These are phyloP conservation scores for Felis chaus DNA, from an alignment of 2,113 vertebrate genomes.

Conservation along the genomic window DNA sequence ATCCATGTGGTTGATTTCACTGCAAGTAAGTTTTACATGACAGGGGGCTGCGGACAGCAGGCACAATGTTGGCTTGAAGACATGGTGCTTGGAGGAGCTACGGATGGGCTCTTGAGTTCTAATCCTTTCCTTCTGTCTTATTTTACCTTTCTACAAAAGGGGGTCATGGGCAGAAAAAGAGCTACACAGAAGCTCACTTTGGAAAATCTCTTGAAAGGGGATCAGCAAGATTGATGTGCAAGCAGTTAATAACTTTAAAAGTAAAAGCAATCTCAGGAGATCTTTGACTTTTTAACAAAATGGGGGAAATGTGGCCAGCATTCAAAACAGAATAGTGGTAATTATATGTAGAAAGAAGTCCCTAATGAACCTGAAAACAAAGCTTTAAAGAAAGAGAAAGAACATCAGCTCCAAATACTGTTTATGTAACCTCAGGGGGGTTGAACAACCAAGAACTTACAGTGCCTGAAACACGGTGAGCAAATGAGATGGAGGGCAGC, in stretches of 20 bases:
- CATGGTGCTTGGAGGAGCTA: background rate
- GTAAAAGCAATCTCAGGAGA: conserved; percentile 41
- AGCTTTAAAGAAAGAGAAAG: conserved; percentile 53
- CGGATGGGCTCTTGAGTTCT: no score
- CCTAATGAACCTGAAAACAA: conserved; percentile 66
- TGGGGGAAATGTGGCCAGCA: conserved; percentile 24
- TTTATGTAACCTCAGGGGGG: conserved; percentile 69
- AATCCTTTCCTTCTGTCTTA: background rate
- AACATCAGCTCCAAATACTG: conserved; percentile 64
- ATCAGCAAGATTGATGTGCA: conserved; percentile 37
- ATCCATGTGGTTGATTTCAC: background rate
- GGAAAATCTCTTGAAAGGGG: conserved; percentile 45
- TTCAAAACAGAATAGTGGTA: conserved; percentile 25
- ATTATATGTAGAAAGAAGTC: conserved; percentile 62
- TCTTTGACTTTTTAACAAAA: conserved; percentile 49
- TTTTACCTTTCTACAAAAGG: background rate
- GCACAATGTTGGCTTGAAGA: background rate
- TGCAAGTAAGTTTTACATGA: background rate
- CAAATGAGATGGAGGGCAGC: background rate
- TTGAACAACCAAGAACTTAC: conserved; percentile 52
- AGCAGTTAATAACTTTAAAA: conserved; percentile 22
- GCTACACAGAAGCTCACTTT: background rate
- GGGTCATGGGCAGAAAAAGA: background rate
- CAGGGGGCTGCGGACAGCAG: accelerated
- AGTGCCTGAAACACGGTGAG: background rate